These are phyloP conservation scores for Brenthis ino DNA, from an alignment of 2,888 invertebrate species.

Conservation along the genomic window DNA sequence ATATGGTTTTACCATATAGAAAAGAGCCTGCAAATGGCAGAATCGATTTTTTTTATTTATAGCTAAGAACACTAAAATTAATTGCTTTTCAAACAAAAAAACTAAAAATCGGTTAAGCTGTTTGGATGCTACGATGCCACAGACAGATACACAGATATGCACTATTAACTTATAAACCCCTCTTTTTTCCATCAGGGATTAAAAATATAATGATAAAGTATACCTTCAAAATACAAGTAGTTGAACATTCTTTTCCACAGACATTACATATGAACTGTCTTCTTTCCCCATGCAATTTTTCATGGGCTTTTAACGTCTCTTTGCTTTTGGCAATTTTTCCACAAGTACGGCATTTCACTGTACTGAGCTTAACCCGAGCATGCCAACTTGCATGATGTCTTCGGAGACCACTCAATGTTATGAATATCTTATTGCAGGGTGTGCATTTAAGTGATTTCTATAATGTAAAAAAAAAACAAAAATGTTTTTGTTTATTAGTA, in stretches of 20 bases:
- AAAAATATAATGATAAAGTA: neutral
- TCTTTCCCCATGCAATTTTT: slow-evolving; percentile 56
- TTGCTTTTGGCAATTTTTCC: slow-evolving; percentile 65
- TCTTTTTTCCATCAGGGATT: neutral
- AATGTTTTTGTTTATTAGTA: too few relatives aligned
- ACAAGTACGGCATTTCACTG: slow-evolving; percentile 61
- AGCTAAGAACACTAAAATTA: too few relatives aligned
- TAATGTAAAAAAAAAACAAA: neutral
- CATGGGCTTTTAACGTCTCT: slow-evolving; percentile 62
- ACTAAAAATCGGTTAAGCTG: too few relatives aligned
- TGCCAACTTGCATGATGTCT: slow-evolving; percentile 66
- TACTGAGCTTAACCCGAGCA: slow-evolving; percentile 52
- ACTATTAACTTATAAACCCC: neutral
- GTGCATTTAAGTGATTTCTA: slow-evolving; percentile 52
- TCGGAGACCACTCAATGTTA: slow-evolving; percentile 64
- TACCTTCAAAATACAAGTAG: slow-evolving; percentile 59
- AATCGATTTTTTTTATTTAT: too few relatives aligned
- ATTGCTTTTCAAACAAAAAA: too few relatives aligned
- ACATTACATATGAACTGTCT: slow-evolving; percentile 63
- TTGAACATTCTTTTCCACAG: slow-evolving; percentile 67
- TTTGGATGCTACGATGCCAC: too few relatives aligned
- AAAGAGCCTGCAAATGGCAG: too few relatives aligned
- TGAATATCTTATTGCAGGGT: slow-evolving; percentile 66
- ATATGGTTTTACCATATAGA: too few relatives aligned
- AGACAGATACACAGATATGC: neutral